Evolutionary conservation across 2,888 invertebrate genomes (phyloP).

Genomic region (Tipula confusa): DNA sequence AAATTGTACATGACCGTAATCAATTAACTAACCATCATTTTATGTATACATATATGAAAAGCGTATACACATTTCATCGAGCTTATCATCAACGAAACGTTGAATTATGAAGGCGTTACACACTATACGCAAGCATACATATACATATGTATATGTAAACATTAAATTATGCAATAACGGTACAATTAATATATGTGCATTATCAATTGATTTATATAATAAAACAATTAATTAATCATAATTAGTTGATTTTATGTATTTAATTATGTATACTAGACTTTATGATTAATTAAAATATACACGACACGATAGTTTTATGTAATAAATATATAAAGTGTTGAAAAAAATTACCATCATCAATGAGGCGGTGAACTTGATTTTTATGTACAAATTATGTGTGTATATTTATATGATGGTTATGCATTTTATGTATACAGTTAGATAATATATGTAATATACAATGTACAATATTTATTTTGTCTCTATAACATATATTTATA

Average conservation of each 20-base stretch:
- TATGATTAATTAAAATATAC: conserved; percentile 5
- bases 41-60: not conserved
- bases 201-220: not conserved
- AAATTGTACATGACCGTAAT: not conserved
- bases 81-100: not conserved
- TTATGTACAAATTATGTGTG: not conserved
- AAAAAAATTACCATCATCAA: not conserved
- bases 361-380: conserved; percentile 20
- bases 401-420: not conserved
- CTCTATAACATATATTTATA: too few relatives aligned
- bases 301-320: not conserved
- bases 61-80: not conserved
- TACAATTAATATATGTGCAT: not conserved
- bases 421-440: not conserved
- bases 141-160: not conserved
- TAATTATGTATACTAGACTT: not conserved
- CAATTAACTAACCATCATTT: not conserved
- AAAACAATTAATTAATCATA: not conserved
- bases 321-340: not conserved
- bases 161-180: not conserved
- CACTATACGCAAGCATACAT: not conserved
- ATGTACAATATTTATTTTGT: not conserved
- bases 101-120: conserved; percentile 25
- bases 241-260: not conserved
- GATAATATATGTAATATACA: not conserved